phyloP scores from a whole-genome alignment of 2,888 invertebrate species.

The Diogma glabrata region DNA sequence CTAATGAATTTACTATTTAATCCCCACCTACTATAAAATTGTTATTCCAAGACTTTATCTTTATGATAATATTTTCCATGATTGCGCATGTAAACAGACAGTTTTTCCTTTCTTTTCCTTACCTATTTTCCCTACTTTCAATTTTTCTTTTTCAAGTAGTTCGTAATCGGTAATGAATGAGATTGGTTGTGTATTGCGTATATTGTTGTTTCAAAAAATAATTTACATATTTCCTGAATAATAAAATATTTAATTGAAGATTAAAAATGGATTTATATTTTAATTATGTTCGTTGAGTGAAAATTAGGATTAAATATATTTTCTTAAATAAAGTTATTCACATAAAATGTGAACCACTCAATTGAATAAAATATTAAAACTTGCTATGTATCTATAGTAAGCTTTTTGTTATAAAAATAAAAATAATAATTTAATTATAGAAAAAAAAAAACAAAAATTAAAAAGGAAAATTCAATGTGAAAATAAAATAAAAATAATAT shows the following conservation, averaged over 20 bases:
- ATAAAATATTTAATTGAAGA: background rate
- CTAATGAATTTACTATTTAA: too few relatives aligned
- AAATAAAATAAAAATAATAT: background rate
- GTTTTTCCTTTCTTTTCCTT: constrained; percentile 4
- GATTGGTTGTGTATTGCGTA: constrained; percentile 9
- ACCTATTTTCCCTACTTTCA: too few relatives aligned
- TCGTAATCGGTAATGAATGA: constrained; percentile 4
- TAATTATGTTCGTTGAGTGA: too few relatives aligned
- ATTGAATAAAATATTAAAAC: too few relatives aligned
- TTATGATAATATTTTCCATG: background rate
- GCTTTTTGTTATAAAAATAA: background rate
- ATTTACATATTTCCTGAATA: background rate
- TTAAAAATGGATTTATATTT: background rate
- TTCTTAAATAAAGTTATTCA: background rate
- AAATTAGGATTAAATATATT: too few relatives aligned
- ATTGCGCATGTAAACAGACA: background rate
- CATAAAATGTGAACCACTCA: background rate
- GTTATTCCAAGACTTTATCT: too few relatives aligned
- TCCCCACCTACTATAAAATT: too few relatives aligned
- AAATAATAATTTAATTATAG: background rate
- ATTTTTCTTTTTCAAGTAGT: constrained; percentile 2
- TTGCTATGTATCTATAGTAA: too few relatives aligned
- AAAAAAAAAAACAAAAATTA: background rate
- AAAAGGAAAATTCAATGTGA: background rate
- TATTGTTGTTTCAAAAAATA: constrained; percentile 6